A percentile compares a stretch with the other conserved stretches of the same genome.
Conservation (phyloP, 2,888 invertebrate genomes). For the Drosophila neotestacea region DNA sequence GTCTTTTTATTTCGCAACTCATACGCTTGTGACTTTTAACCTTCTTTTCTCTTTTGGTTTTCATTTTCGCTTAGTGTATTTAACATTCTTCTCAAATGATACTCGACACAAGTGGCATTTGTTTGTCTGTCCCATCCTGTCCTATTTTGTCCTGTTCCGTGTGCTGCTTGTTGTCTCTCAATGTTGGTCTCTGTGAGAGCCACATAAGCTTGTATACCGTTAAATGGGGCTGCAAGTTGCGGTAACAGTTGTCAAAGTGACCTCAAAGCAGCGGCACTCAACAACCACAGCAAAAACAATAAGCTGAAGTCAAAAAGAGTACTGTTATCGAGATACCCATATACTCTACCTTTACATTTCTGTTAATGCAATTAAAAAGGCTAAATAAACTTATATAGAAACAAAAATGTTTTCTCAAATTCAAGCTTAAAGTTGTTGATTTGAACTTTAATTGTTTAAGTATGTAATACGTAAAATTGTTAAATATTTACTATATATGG, state of each 20-base stretch:
- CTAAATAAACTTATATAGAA: too few species aligned
- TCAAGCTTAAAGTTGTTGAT: too few species aligned
- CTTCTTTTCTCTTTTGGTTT: slow-evolving; percentile 41
- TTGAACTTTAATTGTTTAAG: too few species aligned
- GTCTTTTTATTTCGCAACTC: slow-evolving; percentile 68
- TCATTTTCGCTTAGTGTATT: slow-evolving; percentile 73
- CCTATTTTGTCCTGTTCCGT: not conserved
- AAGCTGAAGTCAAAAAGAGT: slow-evolving; percentile 4
- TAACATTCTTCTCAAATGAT: slow-evolving; percentile 80
- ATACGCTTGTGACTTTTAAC: slow-evolving; percentile 72
- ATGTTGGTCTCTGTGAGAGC: slow-evolving; percentile 12
- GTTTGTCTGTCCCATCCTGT: slow-evolving; percentile 50
- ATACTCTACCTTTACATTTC: not conserved
- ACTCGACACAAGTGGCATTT: slow-evolving; percentile 76
- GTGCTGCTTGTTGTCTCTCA: not conserved
- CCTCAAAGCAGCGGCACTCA: slow-evolving; percentile 68
- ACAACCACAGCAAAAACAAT: slow-evolving; percentile 50
- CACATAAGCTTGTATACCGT: slow-evolving; percentile 65
- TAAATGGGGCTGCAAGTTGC: slow-evolving; percentile 73
- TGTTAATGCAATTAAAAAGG: not conserved
- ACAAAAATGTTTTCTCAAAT: too few species aligned
- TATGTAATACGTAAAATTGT: too few species aligned
- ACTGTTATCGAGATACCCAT: slow-evolving; percentile 9
- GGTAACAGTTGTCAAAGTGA: slow-evolving; percentile 79
- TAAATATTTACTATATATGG: too few species aligned